A percentile compares a stretch with the other conserved stretches of the same genome.
phyloP scores from a whole-genome alignment of 2,113 vertebrate species.

The Labeo catla region DNA sequence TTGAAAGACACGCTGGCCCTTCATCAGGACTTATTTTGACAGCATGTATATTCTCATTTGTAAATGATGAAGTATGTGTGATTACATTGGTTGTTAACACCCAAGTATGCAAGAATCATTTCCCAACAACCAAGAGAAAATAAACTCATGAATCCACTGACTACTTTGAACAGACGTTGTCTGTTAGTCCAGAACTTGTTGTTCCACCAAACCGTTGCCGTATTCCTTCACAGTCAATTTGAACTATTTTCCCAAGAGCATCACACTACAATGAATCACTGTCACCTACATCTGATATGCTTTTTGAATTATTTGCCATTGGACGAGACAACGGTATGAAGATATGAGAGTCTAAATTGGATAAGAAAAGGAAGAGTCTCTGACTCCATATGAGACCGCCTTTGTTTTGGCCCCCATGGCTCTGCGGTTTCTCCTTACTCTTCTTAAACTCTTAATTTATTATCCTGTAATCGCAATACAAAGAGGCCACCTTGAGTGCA shows the following conservation, averaged over 20 bases:
- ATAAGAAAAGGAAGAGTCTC: conserved; percentile 40
- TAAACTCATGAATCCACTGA: neutral
- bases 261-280: conserved; percentile 45
- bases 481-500: conserved; percentile 33
- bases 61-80: conserved; percentile 20
- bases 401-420: conserved; percentile 45
- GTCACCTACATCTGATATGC: conserved; percentile 36
- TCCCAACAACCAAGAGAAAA: neutral
- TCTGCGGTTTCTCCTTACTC: conserved; percentile 41
- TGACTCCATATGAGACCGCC: conserved; percentile 40
- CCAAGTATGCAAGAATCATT: neutral
- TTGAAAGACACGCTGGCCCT: conserved; percentile 8
- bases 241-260: conserved; percentile 30
- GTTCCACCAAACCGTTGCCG: conserved; percentile 17
- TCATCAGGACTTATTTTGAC: conserved; percentile 11
- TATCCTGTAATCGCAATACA: conserved; percentile 44
- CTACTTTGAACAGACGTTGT: neutral
- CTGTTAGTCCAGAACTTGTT: conserved; percentile 2
- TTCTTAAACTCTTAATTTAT: conserved; percentile 50
- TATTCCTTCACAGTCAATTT: conserved; percentile 43
- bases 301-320: conserved; percentile 48
- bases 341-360: conserved; percentile 17
- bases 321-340: conserved; percentile 32
- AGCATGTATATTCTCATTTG: conserved; percentile 15
- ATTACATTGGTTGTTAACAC: conserved; percentile 22